phyloP scores from a whole-genome alignment of 2,797 vertebrate species.

The Sebastes iracundus region DNA sequence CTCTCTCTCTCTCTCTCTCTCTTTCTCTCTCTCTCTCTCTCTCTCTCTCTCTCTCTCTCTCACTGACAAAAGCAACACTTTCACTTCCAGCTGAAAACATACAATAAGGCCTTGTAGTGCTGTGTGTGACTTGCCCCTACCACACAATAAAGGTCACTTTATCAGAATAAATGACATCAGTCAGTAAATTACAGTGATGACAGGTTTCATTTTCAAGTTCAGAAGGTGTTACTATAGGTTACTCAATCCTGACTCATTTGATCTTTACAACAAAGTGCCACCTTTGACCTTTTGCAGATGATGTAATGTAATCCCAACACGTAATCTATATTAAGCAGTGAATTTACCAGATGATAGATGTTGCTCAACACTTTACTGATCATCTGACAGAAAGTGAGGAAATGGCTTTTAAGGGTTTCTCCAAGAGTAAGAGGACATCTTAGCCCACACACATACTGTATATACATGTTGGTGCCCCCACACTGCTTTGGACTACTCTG shows the following conservation, averaged over 20 bases:
- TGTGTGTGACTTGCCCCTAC: background rate
- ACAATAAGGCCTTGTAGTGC: constrained; percentile 1
- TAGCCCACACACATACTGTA: background rate
- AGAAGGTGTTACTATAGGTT: constrained; percentile 62
- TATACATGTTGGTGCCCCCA: background rate
- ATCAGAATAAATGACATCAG: constrained; percentile 43
- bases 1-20: background rate
- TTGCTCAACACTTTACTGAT: background rate
- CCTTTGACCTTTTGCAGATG: constrained; percentile 12
- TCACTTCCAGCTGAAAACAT: constrained; percentile 6
- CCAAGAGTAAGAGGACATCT: background rate
- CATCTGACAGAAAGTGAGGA: constrained; percentile 23
- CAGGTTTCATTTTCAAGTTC: constrained; percentile 57
- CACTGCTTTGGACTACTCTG: constrained; percentile 15
- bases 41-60: background rate
- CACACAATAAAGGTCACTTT: constrained; percentile 41
- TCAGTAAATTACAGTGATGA: constrained; percentile 1
- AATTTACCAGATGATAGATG: background rate
- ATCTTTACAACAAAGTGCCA: constrained; percentile 39
- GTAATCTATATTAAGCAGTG: background rate
- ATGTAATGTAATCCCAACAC: constrained; percentile 17
- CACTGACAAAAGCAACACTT: background rate
- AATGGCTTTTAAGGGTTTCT: constrained; percentile 1
- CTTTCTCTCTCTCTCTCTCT: background rate
- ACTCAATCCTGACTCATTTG: constrained; percentile 61